These are phyloP conservation scores for Tenthredo amoena DNA, from an alignment of 2,888 invertebrate species.

Conservation along the genomic window DNA sequence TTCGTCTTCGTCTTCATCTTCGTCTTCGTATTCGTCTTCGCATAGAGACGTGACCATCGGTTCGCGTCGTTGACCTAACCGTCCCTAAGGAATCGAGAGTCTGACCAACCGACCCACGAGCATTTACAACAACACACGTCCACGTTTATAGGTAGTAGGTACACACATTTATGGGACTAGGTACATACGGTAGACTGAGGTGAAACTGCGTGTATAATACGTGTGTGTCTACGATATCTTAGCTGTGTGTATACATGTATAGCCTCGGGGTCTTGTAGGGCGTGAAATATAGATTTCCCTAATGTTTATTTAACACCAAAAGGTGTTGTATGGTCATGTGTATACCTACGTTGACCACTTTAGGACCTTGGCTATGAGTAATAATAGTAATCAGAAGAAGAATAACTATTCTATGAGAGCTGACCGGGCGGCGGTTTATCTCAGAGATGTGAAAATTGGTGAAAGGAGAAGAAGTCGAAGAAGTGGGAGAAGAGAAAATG, in stretches of 20 bases:
- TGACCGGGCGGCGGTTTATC: neutral
- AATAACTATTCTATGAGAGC: neutral
- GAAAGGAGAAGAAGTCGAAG: neutral
- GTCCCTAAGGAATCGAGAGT: conserved; percentile 29
- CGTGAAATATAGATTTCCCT: conserved; percentile 46
- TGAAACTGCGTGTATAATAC: neutral
- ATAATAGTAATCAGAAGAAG: conserved; percentile 6
- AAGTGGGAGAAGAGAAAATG: neutral
- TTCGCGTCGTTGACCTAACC: conserved; percentile 44
- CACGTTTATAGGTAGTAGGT: neutral
- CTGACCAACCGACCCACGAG: neutral
- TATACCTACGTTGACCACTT: conserved; percentile 9
- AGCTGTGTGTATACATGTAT: neutral
- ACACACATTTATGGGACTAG: neutral
- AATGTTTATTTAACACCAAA: conserved; percentile 45
- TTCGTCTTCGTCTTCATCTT: neutral
- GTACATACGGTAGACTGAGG: neutral
- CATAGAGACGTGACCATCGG: conserved; percentile 20
- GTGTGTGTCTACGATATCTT: neutral
- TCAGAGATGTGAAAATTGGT: neutral
- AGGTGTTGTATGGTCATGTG: conserved; percentile 35
- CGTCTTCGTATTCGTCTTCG: conserved; percentile 8
- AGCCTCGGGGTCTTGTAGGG: conserved; percentile 22
- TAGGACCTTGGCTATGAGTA: neutral
- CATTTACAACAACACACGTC: conserved; percentile 6